These are phyloP conservation scores for Hemicordylus capensis DNA, from an alignment of 2,113 vertebrate species.

Conservation along the genomic window DNA sequence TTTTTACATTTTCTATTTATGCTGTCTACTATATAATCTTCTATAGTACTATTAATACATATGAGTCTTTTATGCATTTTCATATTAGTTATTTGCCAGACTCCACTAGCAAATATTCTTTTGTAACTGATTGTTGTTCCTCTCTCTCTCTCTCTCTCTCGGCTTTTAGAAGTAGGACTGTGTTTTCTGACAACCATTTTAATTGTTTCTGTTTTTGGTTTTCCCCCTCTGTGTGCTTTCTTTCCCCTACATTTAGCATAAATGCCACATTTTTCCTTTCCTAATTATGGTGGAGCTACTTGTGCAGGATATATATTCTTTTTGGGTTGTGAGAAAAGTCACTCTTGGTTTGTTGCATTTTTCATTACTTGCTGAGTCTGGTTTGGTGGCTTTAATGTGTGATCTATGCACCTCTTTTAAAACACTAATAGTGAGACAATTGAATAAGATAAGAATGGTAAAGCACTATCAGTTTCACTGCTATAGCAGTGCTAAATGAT, in stretches of 20 bases:
- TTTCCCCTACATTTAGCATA: conserved; percentile 55
- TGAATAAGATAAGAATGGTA: background rate
- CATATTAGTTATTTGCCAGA: conserved; percentile 68
- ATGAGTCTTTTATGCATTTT: conserved; percentile 73
- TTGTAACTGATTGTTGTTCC: conserved; percentile 73
- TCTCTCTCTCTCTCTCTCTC: conserved; percentile 18
- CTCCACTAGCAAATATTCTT: conserved; percentile 69
- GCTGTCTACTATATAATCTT: conserved; percentile 70
- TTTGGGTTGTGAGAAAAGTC: conserved; percentile 51
- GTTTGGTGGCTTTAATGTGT: conserved; percentile 21
- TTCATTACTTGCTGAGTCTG: conserved; percentile 41
- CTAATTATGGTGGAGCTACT: conserved; percentile 34
- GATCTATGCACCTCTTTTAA: conserved; percentile 15
- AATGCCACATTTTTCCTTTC: conserved; percentile 52
- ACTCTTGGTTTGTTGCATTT: conserved; percentile 54
- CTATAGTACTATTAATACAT: conserved; percentile 70
- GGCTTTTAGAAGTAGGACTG: conserved; percentile 47
- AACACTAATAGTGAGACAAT: conserved; percentile 26
- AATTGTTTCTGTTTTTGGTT: conserved; percentile 62
- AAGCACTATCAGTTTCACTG: background rate
- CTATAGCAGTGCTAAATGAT: background rate
- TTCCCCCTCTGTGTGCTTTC: conserved; percentile 40
- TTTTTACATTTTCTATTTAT: conserved; percentile 74
- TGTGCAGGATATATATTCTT: conserved; percentile 40
- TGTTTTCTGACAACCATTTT: conserved; percentile 68